Evolutionary conservation across 30 jellyfish, hydroid and myxozoan species (phyloP).

Genomic region (Turritopsis dohrnii): DNA sequence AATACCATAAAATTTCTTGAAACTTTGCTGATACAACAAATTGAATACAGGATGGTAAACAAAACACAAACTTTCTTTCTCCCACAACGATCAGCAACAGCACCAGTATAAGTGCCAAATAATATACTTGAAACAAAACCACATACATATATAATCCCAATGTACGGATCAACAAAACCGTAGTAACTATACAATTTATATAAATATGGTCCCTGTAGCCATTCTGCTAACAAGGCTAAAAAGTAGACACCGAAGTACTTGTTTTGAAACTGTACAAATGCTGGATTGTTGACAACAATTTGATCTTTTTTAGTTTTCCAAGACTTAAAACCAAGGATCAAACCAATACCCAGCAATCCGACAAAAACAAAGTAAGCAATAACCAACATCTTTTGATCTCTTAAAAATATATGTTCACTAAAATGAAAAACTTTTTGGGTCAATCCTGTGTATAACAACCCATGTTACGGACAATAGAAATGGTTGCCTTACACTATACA

Average conservation of each 20-base stretch:
- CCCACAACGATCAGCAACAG: conserved; percentile 78
- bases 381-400: conserved; percentile 43
- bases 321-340: conserved; percentile 31
- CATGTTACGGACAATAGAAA: too few relatives aligned
- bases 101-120: conserved; percentile 88
- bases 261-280: conserved; percentile 64
- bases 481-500: too few relatives aligned
- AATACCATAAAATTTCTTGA: conserved; percentile 54
- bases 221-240: conserved; percentile 93
- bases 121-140: conserved; percentile 92
- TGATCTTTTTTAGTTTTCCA: conserved; percentile 28
- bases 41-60: conserved; percentile 73
- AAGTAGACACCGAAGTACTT: conserved; percentile 62
- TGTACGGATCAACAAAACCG: conserved; percentile 90
- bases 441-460: too few relatives aligned
- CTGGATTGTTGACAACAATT: conserved; percentile 67
- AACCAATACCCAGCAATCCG: conserved; percentile 30
- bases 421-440: too few relatives aligned
- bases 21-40: conserved; percentile 71
- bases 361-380: conserved; percentile 60
- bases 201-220: conserved; percentile 98
- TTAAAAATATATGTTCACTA: not conserved
- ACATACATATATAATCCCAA: conserved; percentile 85
- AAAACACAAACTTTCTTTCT: conserved; percentile 76
- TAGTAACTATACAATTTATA: conserved; percentile 71